phyloP scores from a whole-genome alignment of 2,888 invertebrate genomes.

The Troglohyphantes excavatus region DNA sequence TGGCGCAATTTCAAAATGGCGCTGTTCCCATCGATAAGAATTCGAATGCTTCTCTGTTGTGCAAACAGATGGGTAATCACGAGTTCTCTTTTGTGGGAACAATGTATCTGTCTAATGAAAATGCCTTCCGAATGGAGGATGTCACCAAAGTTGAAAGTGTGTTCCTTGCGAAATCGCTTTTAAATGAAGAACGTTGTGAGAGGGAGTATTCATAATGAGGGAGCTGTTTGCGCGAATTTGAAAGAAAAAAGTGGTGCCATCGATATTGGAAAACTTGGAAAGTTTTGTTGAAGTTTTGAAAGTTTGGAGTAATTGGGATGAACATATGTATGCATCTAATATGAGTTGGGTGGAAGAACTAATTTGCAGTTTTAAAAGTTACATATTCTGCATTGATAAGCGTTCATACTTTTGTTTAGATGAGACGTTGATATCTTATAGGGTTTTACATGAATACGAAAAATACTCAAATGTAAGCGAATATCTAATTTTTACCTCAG shows the following conservation, averaged over 20 bases:
- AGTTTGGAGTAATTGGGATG: background rate
- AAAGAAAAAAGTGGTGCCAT: background rate
- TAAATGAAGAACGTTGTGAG: background rate
- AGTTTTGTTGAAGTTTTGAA: background rate
- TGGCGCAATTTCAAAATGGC: background rate
- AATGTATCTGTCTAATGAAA: constrained; percentile 21
- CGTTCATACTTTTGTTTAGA: too few relatives aligned
- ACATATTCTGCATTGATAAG: too few relatives aligned
- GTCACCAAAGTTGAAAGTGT: background rate
- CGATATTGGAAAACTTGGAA: background rate
- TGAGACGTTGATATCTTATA: too few relatives aligned
- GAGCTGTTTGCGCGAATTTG: background rate
- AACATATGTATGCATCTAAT: background rate
- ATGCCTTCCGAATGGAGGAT: background rate
- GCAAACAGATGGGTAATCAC: background rate
- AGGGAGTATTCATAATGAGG: background rate
- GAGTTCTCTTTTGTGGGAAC: background rate
- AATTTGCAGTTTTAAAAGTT: too few relatives aligned
- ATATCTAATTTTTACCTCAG: too few relatives aligned
- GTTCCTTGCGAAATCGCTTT: background rate
- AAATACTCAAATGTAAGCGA: too few relatives aligned
- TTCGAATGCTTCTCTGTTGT: background rate
- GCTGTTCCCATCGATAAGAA: background rate
- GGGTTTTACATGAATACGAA: too few relatives aligned
- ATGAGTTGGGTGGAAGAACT: too few relatives aligned